Percentiles rank a stretch among this genome's conserved stretches.
Conservation (phyloP, 1,140 invertebrate genomes). For the Drosophila ananassae region DNA sequence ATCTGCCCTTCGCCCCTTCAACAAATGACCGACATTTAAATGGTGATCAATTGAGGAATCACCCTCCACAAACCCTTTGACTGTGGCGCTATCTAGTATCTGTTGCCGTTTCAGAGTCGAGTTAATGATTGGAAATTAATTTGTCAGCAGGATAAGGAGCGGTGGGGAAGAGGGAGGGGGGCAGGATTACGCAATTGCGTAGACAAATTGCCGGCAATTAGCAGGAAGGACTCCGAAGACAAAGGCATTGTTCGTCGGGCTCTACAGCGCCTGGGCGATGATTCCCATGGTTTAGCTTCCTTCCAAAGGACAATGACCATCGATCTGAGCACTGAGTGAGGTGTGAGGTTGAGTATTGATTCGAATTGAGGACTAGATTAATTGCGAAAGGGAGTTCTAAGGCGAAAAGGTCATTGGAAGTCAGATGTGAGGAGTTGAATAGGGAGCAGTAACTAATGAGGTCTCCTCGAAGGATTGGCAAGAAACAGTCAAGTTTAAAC, state of each 20-base stretch:
- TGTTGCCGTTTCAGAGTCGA: conserved; percentile 52
- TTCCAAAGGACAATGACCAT: conserved; percentile 37
- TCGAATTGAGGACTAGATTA: conserved; percentile 32
- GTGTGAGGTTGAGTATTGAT: conserved; percentile 35
- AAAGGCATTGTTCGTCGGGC: conserved; percentile 33
- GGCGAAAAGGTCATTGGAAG: conserved; percentile 1
- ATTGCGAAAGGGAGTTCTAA: conserved; percentile 7
- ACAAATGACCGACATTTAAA: conserved; percentile 74
- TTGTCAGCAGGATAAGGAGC: conserved; percentile 42
- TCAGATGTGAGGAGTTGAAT: neutral
- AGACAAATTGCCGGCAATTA: conserved; percentile 74
- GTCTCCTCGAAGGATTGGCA: neutral
- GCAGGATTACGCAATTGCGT: conserved; percentile 50
- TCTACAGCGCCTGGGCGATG: conserved; percentile 1
- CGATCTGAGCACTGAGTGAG: conserved; percentile 27
- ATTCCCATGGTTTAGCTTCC: conserved; percentile 25
- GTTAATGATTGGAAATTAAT: conserved; percentile 81
- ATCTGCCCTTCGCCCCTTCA: conserved; percentile 11
- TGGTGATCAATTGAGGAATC: conserved; percentile 42
- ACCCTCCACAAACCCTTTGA: conserved; percentile 30
- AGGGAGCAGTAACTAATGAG: neutral
- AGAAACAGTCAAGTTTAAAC: neutral
- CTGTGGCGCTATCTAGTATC: conserved; percentile 17
- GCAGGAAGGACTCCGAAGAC: conserved; percentile 29
- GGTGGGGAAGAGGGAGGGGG: conserved; percentile 2